Evolutionary conservation across 2,113 vertebrate species (phyloP).

Genomic region (Anhinga anhinga): DNA sequence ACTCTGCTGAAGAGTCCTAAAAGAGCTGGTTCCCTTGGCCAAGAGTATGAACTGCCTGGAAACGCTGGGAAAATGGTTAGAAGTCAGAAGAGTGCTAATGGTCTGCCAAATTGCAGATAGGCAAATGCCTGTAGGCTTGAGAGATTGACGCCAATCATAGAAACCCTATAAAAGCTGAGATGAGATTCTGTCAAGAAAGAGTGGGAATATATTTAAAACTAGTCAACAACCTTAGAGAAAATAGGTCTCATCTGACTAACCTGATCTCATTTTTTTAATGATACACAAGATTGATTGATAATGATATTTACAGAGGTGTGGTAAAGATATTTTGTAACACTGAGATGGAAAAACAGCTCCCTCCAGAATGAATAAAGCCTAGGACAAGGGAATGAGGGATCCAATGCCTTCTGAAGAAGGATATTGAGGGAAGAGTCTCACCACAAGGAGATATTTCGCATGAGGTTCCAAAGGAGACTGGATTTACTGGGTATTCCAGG

Average conservation of each 20-base stretch:
- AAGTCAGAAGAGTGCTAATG: not conserved
- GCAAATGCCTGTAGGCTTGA: not conserved
- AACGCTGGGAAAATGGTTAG: not conserved
- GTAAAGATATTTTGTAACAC: not conserved
- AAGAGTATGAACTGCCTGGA: not conserved
- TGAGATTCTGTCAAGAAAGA: not conserved
- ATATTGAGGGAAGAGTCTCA: not conserved
- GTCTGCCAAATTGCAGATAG: not conserved
- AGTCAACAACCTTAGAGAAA: not conserved
- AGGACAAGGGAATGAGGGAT: not conserved
- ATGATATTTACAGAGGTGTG: not conserved
- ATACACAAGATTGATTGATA: not conserved
- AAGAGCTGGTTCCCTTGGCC: not conserved
- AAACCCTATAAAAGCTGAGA: not conserved
- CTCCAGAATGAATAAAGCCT: not conserved
- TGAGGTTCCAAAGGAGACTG: not conserved
- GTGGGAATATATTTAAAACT: not conserved
- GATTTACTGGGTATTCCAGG: not conserved
- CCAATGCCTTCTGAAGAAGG: not conserved
- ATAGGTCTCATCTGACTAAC: not conserved
- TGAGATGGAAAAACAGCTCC: not conserved
- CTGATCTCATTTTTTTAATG: not conserved
- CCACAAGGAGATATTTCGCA: not conserved
- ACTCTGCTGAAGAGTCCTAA: not conserved
- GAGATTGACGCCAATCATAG: not conserved